These are phyloP conservation scores for Sinocyclocheilus grahami DNA, from an alignment of 2,113 vertebrate species.

Conservation along the genomic window DNA sequence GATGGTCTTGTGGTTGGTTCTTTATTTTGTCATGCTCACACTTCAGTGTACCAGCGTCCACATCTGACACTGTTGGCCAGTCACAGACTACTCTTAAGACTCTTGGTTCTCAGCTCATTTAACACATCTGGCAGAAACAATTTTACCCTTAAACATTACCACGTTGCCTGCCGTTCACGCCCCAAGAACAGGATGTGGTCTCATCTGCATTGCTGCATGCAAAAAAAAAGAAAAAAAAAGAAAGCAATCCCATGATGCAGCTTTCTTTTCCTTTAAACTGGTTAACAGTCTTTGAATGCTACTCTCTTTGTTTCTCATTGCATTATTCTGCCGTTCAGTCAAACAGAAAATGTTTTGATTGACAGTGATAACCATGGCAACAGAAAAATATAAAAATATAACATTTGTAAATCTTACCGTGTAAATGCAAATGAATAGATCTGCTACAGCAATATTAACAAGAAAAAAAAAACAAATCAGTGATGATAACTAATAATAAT, in stretches of 20 bases:
- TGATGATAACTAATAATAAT: not conserved
- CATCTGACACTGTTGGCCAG: conserved; percentile 9
- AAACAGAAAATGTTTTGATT: not conserved
- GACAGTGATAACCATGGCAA: not conserved
- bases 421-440: too few species aligned
- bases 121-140: not conserved
- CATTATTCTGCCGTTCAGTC: not conserved
- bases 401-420: too few species aligned
- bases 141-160: conserved; percentile 4
- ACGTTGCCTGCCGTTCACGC: not conserved
- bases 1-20: not conserved
- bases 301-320: not conserved
- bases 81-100: not conserved
- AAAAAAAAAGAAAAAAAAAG: not conserved
- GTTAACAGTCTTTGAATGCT: not conserved
- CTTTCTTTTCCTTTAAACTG: conserved; percentile 37
- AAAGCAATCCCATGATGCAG: conserved; percentile 7
- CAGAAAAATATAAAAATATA: not conserved
- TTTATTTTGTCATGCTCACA: not conserved
- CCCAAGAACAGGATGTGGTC: conserved; percentile 39
- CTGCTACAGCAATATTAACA: not conserved
- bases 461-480: not conserved
- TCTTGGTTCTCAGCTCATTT: not conserved
- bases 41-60: not conserved
- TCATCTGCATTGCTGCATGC: conserved; percentile 6